phyloP scores from a whole-genome alignment of 2,797 vertebrate genomes.

The Xiphophorus birchmanni region DNA sequence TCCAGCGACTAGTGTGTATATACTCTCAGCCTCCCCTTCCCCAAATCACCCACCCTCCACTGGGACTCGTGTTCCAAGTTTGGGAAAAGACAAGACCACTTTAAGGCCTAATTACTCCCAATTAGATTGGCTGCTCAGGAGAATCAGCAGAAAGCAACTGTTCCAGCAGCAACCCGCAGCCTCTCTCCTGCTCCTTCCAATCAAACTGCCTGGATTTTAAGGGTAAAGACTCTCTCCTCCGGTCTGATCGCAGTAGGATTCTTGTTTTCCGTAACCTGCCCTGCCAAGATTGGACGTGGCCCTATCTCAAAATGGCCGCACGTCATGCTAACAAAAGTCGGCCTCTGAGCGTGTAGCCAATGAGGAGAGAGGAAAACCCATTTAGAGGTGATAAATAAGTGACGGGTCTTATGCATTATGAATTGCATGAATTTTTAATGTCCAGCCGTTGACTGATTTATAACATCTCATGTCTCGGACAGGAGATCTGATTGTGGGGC shows the following conservation, averaged over 20 bases:
- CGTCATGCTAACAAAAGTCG: slow-evolving; percentile 53
- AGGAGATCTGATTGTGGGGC: slow-evolving; percentile 81
- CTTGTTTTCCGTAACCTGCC: background rate
- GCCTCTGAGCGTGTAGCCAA: slow-evolving; percentile 66
- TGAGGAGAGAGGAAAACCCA: slow-evolving; percentile 81
- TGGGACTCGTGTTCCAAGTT: slow-evolving; percentile 62
- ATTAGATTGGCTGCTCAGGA: slow-evolving; percentile 68
- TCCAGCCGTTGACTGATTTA: slow-evolving; percentile 87
- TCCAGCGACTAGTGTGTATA: slow-evolving; percentile 26
- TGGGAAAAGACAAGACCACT: slow-evolving; percentile 66
- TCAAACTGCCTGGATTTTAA: slow-evolving; percentile 25
- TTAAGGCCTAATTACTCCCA: slow-evolving; percentile 74
- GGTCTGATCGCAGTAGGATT: background rate
- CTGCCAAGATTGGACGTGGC: slow-evolving; percentile 15
- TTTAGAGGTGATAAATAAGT: slow-evolving; percentile 93
- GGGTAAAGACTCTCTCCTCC: slow-evolving; percentile 5
- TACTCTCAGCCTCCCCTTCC: background rate
- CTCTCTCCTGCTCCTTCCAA: slow-evolving; percentile 42
- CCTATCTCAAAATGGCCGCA: slow-evolving; percentile 55
- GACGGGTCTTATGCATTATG: slow-evolving; percentile 88
- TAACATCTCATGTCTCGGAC: slow-evolving; percentile 82
- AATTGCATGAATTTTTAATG: slow-evolving; percentile 94
- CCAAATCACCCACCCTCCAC: slow-evolving; percentile 28
- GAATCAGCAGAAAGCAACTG: slow-evolving; percentile 65
- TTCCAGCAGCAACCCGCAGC: slow-evolving; percentile 51